Evolutionary conservation across 2,113 vertebrate genomes (phyloP).

Genomic region (Corvus moneduloides): DNA sequence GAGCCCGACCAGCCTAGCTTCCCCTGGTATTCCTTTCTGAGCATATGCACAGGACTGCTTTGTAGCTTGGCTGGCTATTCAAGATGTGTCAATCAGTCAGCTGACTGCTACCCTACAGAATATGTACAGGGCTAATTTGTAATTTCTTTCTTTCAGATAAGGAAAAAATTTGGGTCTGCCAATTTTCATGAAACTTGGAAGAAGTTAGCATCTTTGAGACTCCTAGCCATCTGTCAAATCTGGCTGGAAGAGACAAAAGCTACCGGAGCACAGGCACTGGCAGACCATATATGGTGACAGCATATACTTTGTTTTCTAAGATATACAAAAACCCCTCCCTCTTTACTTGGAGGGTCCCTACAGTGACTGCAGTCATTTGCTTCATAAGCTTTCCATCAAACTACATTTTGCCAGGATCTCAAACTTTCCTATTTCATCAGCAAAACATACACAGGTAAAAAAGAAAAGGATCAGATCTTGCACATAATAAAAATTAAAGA

Average conservation of each 20-base stretch:
- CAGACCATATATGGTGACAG: background rate
- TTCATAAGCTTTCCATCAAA: background rate
- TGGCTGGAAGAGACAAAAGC: background rate
- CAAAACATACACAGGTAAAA: background rate
- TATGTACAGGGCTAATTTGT: background rate
- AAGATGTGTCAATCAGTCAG: accelerated
- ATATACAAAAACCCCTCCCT: background rate
- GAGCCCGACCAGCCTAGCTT: background rate
- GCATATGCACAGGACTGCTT: background rate
- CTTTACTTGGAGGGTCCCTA: background rate
- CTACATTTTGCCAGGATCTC: background rate
- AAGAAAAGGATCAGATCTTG: background rate
- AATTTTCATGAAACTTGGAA: background rate
- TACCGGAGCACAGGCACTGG: background rate
- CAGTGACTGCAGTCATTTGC: background rate
- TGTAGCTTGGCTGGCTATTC: background rate
- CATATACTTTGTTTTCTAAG: background rate
- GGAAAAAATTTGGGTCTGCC: background rate
- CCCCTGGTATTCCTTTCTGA: background rate
- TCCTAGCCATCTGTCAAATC: slow-evolving; percentile 1
- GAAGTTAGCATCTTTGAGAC: background rate
- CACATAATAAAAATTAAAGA: background rate
- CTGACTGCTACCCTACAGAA: background rate
- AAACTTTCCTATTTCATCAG: background rate
- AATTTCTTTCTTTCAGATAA: background rate